Conservation (phyloP, 2,797 vertebrate species). For the Cygnus olor region DNA sequence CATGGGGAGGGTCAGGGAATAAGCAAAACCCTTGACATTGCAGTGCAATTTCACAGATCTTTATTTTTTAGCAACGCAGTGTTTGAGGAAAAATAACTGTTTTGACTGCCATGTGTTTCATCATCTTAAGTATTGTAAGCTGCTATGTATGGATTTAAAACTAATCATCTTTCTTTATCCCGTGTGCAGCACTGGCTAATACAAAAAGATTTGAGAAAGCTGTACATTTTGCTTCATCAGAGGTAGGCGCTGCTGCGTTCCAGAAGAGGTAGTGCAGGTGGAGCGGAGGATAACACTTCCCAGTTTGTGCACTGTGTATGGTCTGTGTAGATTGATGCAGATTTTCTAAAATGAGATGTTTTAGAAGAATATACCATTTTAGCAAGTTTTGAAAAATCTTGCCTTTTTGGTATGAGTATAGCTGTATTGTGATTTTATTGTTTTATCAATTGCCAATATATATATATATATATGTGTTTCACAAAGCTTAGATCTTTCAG, state of each 20-base stretch:
- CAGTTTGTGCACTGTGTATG: slow-evolving; percentile 81
- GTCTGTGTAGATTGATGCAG: slow-evolving; percentile 81
- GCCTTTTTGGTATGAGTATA: slow-evolving; percentile 84
- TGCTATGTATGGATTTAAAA: slow-evolving; percentile 83
- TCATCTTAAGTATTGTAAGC: slow-evolving; percentile 83
- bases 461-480: slow-evolving; percentile 82
- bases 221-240: slow-evolving; percentile 78
- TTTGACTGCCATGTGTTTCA: slow-evolving; percentile 81
- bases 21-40: slow-evolving; percentile 78
- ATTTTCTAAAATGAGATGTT: slow-evolving; percentile 80
- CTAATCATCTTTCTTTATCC: slow-evolving; percentile 81
- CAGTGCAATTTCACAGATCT: slow-evolving; percentile 85
- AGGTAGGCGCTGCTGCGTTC: slow-evolving; percentile 78
- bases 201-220: slow-evolving; percentile 74
- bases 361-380: slow-evolving; percentile 80
- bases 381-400: slow-evolving; percentile 73
- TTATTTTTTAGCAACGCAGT: slow-evolving; percentile 84
- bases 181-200: slow-evolving; percentile 83
- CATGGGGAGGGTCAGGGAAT: slow-evolving; percentile 78
- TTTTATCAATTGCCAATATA: slow-evolving; percentile 88
- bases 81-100: slow-evolving; percentile 79
- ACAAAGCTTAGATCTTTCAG: slow-evolving; percentile 85
- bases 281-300: slow-evolving; percentile 69
- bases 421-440: slow-evolving; percentile 90
- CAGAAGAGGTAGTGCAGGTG: slow-evolving; percentile 61